Conservation (phyloP, 2,113 vertebrate species). For the Mirza zaza region DNA sequence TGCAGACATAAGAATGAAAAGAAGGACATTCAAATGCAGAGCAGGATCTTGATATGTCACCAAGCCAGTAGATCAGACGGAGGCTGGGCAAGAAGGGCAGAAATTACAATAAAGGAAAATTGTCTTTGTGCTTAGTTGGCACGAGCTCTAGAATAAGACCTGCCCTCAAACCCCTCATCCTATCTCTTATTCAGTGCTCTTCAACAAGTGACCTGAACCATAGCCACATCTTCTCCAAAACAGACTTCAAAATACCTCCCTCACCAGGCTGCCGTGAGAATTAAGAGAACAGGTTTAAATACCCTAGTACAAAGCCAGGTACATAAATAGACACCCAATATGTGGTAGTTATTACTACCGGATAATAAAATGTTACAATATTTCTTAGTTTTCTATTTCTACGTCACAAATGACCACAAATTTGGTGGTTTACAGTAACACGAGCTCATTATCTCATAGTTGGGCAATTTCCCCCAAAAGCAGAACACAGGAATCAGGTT, state of each 20-base stretch:
- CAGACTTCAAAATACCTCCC: not conserved
- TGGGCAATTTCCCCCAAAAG: not conserved
- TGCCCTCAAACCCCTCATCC: not conserved
- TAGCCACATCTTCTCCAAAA: not conserved
- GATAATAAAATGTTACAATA: not conserved
- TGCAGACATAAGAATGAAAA: not conserved
- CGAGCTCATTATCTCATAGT: not conserved
- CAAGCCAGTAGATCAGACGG: not conserved
- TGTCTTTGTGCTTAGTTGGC: not conserved
- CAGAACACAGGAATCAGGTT: not conserved
- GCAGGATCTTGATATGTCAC: not conserved
- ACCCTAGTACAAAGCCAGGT: not conserved
- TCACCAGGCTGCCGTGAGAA: not conserved
- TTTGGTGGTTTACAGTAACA: not conserved
- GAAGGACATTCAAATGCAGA: not conserved
- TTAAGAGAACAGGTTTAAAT: not conserved
- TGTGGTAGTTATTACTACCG: not conserved
- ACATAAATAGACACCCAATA: not conserved
- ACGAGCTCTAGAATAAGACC: not conserved
- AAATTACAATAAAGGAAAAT: not conserved
- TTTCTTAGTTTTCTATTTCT: not conserved
- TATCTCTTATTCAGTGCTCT: not conserved
- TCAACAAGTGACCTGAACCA: not conserved
- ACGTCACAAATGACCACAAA: not conserved
- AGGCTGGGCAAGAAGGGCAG: not conserved